Base-by-base conservation (phyloP, 2,113 vertebrate genomes). In the Oryzias woworae region DNA sequence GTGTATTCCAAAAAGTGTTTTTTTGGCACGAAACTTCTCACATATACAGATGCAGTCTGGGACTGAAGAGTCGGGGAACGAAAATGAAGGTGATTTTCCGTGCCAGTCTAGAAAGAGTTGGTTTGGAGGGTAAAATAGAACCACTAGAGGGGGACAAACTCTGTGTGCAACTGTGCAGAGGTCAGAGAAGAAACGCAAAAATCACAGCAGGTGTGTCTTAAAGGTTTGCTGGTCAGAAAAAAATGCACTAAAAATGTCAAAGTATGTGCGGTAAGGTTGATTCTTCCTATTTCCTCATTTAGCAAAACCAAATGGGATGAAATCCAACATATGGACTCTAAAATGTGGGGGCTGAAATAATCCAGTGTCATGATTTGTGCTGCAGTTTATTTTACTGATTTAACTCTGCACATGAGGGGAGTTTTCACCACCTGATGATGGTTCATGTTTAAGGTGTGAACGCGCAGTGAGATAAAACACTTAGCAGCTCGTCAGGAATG, bases 371-470 rank as follows among this genome's bases (percentile, higher is more conserved):
- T 4, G 5, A 5, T 36, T 36, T 36, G 36, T 12, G 8, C 36
- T 36, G 8, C 36, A 36, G 36, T 14, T 43, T 82, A 62, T 42
- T 56, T 8, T 0, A 36, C 36, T 36, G 8, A 36, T 36, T 3
- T 36, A 12, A 12, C 10, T 36, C 36, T 36, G 10, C 36, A 36
- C 8, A 10, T 28, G 26, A 28, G 8, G 2, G 24, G 7, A 8
- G 55, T 57, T 63, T 64, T 36, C 65, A 76, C 16, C 42, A 47
- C 7, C 45, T 58, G 22, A 48, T 41, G 61, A 75, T 74, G 49
- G 66, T 71, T 70, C 55, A 65, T 48, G 66, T 82, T 75, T 62
- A 57, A 80, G 80, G 87, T 87, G 85, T 78, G 83, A 88, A 87
- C 53, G 55, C 12, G 53, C 74, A 18, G 13, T 46, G 66, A 47